Percentiles rank a stretch among this genome's conserved stretches.
These are phyloP conservation scores for Sinella curviseta DNA, from an alignment of 1,140 invertebrate species.

Conservation along the genomic window DNA sequence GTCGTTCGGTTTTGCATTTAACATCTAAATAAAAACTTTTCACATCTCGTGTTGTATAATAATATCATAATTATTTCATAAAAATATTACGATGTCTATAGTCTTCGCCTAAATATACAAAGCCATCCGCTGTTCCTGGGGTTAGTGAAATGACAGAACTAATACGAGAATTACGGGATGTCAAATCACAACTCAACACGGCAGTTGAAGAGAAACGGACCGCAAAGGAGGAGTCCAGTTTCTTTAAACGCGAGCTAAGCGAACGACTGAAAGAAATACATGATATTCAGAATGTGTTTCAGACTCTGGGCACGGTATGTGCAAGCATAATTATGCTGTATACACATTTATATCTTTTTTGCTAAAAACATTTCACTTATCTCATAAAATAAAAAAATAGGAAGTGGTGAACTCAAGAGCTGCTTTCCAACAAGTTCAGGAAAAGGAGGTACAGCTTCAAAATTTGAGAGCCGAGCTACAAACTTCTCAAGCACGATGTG, in stretches of 20 bases:
- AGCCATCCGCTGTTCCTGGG: not conserved
- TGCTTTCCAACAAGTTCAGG: constrained; percentile 36
- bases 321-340: too few species aligned
- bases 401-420: constrained; percentile 8
- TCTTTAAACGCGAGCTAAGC: constrained; percentile 37
- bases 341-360: not conserved
- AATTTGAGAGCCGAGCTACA: constrained; percentile 34
- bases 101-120: not conserved
- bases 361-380: not conserved
- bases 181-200: constrained; percentile 30
- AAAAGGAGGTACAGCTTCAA: constrained; percentile 40
- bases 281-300: constrained; percentile 7
- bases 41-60: too few species aligned
- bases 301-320: not conserved
- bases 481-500: constrained; percentile 38
- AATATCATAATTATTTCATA: too few species aligned
- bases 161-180: constrained; percentile 34
- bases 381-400: not conserved
- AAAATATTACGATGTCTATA: not conserved
- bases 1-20: too few species aligned
- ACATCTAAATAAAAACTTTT: too few species aligned
- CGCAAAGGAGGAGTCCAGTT: constrained; percentile 35
- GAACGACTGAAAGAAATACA: constrained; percentile 34
- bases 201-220: constrained; percentile 37
- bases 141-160: constrained; percentile 32